Evolutionary conservation across 1,140 invertebrate genomes (phyloP).

Genomic region (Holotrichia oblita): DNA sequence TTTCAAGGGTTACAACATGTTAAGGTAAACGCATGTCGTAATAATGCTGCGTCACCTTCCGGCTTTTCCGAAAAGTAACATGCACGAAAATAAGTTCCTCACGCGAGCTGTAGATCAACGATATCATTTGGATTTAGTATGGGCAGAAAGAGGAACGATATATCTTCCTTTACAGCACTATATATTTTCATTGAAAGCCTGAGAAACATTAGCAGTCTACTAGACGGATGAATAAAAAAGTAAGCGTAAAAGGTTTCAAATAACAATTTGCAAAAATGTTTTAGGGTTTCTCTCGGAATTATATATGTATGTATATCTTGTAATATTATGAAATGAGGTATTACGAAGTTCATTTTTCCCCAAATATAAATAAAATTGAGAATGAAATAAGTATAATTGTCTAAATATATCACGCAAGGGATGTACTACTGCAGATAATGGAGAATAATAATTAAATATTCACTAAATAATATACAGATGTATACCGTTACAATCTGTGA

Average conservation of each 20-base stretch:
- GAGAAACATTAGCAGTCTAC: neutral
- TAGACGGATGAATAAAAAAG: neutral
- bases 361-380: no score
- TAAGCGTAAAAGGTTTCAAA: neutral
- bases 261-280: neutral
- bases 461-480: no score
- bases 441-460: no score
- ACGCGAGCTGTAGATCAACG: neutral
- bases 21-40: neutral
- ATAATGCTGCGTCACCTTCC: neutral
- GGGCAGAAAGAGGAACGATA: neutral
- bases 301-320: no score
- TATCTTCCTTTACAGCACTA: neutral
- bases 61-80: neutral
- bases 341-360: no score
- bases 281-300: neutral
- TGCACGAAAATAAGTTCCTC: neutral
- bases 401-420: no score
- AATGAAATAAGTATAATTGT: no score
- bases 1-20: neutral
- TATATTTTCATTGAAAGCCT: conserved; percentile 4
- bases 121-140: neutral
- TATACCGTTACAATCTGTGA: neutral
- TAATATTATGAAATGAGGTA: no score
- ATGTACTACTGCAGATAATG: no score